Conservation (phyloP, 1,140 invertebrate species). For the Drosophila equinoxialis region DNA sequence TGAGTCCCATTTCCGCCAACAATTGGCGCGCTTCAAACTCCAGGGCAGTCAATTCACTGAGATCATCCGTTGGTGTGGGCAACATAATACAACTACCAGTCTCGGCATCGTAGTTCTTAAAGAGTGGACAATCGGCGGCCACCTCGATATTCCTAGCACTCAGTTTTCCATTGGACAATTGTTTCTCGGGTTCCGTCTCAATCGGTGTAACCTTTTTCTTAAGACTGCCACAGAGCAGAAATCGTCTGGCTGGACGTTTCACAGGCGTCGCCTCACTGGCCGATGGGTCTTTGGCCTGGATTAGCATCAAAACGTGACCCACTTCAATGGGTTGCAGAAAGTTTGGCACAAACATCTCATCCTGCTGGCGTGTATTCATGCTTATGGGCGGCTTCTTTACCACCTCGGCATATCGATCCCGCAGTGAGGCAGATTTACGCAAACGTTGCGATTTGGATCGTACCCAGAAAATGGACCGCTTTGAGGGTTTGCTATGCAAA, state of each 20-base stretch:
- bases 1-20: conserved; percentile 82
- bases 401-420: conserved; percentile 81
- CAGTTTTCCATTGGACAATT: conserved; percentile 69
- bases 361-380: conserved; percentile 79
- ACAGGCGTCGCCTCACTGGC: conserved; percentile 26
- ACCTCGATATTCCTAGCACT: conserved; percentile 77
- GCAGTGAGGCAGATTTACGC: conserved; percentile 76
- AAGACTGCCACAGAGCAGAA: conserved; percentile 72
- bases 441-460: conserved; percentile 81
- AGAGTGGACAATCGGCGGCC: conserved; percentile 71
- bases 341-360: conserved; percentile 77
- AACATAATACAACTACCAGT: conserved; percentile 83
- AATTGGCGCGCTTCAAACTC: conserved; percentile 83
- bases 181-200: conserved; percentile 74
- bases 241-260: conserved; percentile 57
- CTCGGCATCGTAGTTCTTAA: conserved; percentile 83
- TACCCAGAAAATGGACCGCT: conserved; percentile 81
- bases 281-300: conserved; percentile 48
- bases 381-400: conserved; percentile 79
- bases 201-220: conserved; percentile 82
- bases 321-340: conserved; percentile 79
- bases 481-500: conserved; percentile 73
- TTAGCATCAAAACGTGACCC: conserved; percentile 41
- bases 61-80: conserved; percentile 82
- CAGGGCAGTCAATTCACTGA: conserved; percentile 76